phyloP scores from a whole-genome alignment of 2,888 invertebrate genomes.

The Cordilura impudica region DNA sequence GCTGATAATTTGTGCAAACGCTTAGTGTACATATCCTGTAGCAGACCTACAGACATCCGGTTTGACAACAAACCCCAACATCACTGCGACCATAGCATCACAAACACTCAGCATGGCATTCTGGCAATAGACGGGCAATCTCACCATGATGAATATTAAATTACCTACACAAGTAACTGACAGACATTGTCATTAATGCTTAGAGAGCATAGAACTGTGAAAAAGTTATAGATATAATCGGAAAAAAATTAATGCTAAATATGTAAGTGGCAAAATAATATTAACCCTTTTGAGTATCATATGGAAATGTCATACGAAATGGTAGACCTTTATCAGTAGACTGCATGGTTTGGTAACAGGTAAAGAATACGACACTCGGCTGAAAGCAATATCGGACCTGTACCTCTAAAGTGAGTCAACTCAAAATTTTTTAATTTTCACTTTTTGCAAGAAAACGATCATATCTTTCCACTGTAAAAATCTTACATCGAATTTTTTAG shows the following conservation, averaged over 20 bases:
- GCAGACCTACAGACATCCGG: background rate
- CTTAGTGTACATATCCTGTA: slow-evolving; percentile 42
- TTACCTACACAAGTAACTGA: slow-evolving; percentile 46
- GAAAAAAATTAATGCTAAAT: background rate
- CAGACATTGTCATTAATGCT: slow-evolving; percentile 33
- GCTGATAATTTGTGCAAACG: slow-evolving; percentile 36
- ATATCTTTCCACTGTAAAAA: too few species aligned
- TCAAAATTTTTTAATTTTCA: too few species aligned
- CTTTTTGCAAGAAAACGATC: too few species aligned
- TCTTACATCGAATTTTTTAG: too few species aligned
- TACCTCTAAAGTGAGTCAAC: too few species aligned
- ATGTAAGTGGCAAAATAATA: slow-evolving; percentile 26
- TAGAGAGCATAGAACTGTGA: slow-evolving; percentile 44
- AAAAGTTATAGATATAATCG: slow-evolving; percentile 9
- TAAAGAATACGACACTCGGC: slow-evolving; percentile 13
- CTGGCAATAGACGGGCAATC: slow-evolving; percentile 43
- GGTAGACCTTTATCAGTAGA: slow-evolving; percentile 37
- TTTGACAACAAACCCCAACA: background rate
- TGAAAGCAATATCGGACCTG: background rate
- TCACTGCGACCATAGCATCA: background rate
- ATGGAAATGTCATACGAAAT: slow-evolving; percentile 50
- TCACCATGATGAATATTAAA: slow-evolving; percentile 40
- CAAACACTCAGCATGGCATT: slow-evolving; percentile 47
- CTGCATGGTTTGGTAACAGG: slow-evolving; percentile 28
- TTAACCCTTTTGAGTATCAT: background rate